phyloP scores from a whole-genome alignment of 2,888 invertebrate genomes.

The Alcis repandata region DNA sequence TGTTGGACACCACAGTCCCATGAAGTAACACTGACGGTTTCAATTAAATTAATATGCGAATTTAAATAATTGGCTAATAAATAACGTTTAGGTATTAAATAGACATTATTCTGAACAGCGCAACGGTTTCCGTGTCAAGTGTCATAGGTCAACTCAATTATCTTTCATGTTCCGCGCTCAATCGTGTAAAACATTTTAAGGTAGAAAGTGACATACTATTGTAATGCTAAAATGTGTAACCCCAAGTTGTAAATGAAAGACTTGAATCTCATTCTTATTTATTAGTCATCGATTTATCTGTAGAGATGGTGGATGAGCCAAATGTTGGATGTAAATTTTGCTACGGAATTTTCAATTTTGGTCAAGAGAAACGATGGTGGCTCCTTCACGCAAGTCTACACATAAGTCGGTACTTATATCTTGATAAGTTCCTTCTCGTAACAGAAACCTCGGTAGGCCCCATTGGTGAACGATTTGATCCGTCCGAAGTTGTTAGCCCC shows the following conservation, averaged over 20 bases:
- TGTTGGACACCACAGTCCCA: neutral
- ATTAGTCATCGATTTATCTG: neutral
- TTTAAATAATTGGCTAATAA: conserved; percentile 16
- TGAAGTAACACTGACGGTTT: conserved; percentile 13
- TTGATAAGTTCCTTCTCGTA: conserved; percentile 39
- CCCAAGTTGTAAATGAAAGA: conserved; percentile 21
- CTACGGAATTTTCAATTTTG: neutral
- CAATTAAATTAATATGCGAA: neutral
- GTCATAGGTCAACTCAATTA: conserved; percentile 19
- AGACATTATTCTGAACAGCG: conserved; percentile 13
- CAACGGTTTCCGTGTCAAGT: conserved; percentile 17
- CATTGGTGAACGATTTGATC: conserved; percentile 77
- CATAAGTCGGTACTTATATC: conserved; percentile 1
- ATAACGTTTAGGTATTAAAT: conserved; percentile 13
- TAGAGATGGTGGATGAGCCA: neutral
- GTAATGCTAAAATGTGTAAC: conserved; percentile 10
- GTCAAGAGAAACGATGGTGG: neutral
- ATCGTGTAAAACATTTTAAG: conserved; percentile 28
- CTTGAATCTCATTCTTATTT: conserved; percentile 2
- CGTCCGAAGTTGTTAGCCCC: conserved; percentile 80
- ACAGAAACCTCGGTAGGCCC: conserved; percentile 57
- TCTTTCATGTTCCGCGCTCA: conserved; percentile 1
- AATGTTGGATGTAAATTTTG: neutral
- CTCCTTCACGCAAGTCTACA: neutral
- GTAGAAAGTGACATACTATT: neutral